These are phyloP conservation scores for Tridacna gigas DNA, from an alignment of 2,888 invertebrate genomes.

Conservation along the genomic window DNA sequence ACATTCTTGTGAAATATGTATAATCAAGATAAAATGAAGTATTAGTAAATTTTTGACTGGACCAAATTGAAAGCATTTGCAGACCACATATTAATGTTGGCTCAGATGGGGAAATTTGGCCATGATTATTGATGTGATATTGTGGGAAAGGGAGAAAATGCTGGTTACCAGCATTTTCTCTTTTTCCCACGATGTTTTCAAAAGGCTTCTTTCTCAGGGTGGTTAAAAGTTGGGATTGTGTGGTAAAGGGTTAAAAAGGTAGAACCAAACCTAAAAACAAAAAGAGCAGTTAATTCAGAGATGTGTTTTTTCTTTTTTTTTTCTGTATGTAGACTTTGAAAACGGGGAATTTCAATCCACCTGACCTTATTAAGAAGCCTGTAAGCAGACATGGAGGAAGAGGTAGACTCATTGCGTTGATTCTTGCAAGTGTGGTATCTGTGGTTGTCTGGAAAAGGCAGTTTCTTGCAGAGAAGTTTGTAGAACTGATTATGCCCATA, in stretches of 20 bases:
- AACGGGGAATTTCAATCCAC: constrained; percentile 58
- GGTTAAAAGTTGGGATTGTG: background rate
- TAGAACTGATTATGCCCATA: constrained; percentile 17
- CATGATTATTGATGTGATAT: too few relatives aligned
- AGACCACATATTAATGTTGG: too few relatives aligned
- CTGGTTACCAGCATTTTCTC: too few relatives aligned
- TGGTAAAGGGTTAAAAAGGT: background rate
- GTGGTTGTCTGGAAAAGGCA: constrained; percentile 57
- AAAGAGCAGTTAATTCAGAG: background rate
- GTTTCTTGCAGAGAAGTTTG: constrained; percentile 33
- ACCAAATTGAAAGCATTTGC: too few relatives aligned
- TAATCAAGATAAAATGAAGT: too few relatives aligned
- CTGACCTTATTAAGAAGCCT: constrained; percentile 52
- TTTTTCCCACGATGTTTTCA: too few relatives aligned
- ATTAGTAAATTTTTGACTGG: too few relatives aligned
- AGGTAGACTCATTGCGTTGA: constrained; percentile 3
- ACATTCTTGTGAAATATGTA: too few relatives aligned
- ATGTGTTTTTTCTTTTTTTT: background rate
- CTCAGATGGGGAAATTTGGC: too few relatives aligned
- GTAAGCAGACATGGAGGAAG: background rate
- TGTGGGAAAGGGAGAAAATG: background rate
- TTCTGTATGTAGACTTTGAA: constrained; percentile 51
- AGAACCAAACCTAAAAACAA: too few relatives aligned
- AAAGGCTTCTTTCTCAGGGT: too few relatives aligned
- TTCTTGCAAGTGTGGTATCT: constrained; percentile 31